A percentile compares a stretch with the other conserved stretches of the same genome.
phyloP scores from a whole-genome alignment of 1,140 invertebrate species.

The Vanessa atalanta region DNA sequence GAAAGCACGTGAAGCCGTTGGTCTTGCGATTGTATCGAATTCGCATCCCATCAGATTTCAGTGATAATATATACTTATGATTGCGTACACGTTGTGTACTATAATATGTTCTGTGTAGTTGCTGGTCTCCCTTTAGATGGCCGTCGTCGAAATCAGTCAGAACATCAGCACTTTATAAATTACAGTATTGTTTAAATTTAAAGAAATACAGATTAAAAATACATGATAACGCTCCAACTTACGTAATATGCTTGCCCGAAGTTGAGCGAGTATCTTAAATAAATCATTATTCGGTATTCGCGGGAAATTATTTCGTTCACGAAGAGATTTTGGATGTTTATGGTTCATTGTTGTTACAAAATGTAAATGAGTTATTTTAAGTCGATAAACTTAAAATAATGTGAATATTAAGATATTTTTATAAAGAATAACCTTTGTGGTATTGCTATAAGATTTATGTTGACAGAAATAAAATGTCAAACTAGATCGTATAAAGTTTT shows the following conservation, averaged over 20 bases:
- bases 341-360: constrained; percentile 55
- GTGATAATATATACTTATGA: too few species aligned
- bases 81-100: too few species aligned
- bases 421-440: constrained; percentile 2
- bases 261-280: constrained; percentile 43
- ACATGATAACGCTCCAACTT: constrained; percentile 42
- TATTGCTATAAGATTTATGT: constrained; percentile 19
- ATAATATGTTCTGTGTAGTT: too few species aligned
- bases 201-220: constrained; percentile 46
- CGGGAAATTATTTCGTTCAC: constrained; percentile 53
- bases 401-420: constrained; percentile 14
- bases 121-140: too few species aligned
- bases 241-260: not conserved
- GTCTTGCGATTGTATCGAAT: too few species aligned
- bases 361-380: constrained; percentile 35
- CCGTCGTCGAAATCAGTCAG: not conserved
- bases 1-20: too few species aligned
- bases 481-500: not conserved
- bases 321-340: constrained; percentile 48
- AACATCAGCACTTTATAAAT: constrained; percentile 18
- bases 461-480: not conserved
- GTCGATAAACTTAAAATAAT: constrained; percentile 24
- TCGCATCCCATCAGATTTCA: too few species aligned
- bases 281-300: constrained; percentile 49
- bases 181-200: constrained; percentile 23